Percentiles rank a stretch among this genome's conserved stretches.
Conservation (phyloP, 2,113 vertebrate species). For the Nycticorax nycticorax region DNA sequence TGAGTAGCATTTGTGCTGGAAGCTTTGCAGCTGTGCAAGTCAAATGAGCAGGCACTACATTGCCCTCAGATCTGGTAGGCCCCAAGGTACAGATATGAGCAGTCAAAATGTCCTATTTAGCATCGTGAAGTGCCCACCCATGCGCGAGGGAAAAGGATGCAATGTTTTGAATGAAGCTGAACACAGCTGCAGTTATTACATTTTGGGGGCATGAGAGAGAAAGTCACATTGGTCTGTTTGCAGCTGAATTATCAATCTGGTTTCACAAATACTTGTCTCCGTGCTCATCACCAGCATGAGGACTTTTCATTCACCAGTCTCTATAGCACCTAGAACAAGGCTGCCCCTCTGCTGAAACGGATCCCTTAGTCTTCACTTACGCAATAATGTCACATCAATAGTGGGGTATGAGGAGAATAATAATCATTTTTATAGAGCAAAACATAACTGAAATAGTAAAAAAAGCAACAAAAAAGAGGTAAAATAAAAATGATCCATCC, state of each 20-base stretch:
- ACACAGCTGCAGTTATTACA: neutral
- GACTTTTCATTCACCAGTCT: conserved; percentile 3
- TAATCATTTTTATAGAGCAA: neutral
- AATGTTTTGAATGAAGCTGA: neutral
- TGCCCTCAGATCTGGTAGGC: conserved; percentile 44
- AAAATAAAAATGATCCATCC: conserved; percentile 34
- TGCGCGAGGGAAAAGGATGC: neutral
- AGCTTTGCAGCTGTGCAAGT: conserved; percentile 14
- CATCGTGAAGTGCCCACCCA: conserved; percentile 13
- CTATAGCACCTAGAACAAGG: neutral
- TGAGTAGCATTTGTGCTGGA: neutral
- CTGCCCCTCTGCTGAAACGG: neutral
- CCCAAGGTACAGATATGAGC: conserved; percentile 21
- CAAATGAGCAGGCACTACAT: conserved; percentile 6
- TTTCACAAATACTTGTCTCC: neutral
- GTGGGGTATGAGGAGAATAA: neutral
- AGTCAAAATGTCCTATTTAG: conserved; percentile 29
- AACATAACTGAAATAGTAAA: neutral
- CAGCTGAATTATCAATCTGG: conserved; percentile 14
- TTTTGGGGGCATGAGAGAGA: neutral
- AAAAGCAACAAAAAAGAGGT: neutral
- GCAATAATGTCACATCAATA: neutral
- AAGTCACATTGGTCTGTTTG: neutral
- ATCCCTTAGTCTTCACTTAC: neutral
- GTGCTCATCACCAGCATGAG: neutral